Evolutionary conservation across 1,140 invertebrate genomes (phyloP).

Genomic region (Drosophila azteca): DNA sequence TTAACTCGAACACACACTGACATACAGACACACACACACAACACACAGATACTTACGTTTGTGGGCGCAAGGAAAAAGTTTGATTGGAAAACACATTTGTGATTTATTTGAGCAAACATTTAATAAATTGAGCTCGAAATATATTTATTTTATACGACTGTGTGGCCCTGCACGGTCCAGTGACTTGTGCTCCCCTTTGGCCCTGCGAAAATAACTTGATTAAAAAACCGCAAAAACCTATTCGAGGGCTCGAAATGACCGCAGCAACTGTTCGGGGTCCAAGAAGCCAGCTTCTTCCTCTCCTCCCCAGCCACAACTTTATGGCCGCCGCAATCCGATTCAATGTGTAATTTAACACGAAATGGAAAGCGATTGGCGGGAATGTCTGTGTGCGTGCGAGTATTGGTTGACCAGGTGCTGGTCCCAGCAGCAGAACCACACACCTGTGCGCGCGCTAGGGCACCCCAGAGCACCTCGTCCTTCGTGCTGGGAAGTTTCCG

Average conservation of each 20-base stretch:
- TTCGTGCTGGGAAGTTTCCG: constrained; percentile 6
- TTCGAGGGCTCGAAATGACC: constrained; percentile 61
- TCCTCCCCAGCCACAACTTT: constrained; percentile 61
- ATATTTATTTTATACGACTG: constrained; percentile 70
- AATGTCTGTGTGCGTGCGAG: constrained; percentile 29
- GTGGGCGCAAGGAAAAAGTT: constrained; percentile 44
- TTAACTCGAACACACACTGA: too few species aligned
- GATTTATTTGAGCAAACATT: constrained; percentile 80
- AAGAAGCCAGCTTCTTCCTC: constrained; percentile 22
- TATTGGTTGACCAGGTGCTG: constrained; percentile 57
- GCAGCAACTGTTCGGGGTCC: constrained; percentile 36
- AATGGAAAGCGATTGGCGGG: constrained; percentile 76
- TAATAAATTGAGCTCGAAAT: constrained; percentile 72
- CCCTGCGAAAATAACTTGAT: constrained; percentile 73
- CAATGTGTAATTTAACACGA: constrained; percentile 81
- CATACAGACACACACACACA: neutral
- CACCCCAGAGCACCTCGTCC: neutral
- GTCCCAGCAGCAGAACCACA: constrained; percentile 46
- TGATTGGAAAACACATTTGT: constrained; percentile 79
- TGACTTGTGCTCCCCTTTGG: constrained; percentile 23
- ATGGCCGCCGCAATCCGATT: constrained; percentile 78
- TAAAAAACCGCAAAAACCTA: constrained; percentile 82
- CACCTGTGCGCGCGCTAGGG: constrained; percentile 48
- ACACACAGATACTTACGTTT: neutral
- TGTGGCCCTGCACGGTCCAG: constrained; percentile 22